Evolutionary conservation across 2,113 vertebrate species (phyloP).

Genomic region (rat (Rattus norvegicus)): DNA sequence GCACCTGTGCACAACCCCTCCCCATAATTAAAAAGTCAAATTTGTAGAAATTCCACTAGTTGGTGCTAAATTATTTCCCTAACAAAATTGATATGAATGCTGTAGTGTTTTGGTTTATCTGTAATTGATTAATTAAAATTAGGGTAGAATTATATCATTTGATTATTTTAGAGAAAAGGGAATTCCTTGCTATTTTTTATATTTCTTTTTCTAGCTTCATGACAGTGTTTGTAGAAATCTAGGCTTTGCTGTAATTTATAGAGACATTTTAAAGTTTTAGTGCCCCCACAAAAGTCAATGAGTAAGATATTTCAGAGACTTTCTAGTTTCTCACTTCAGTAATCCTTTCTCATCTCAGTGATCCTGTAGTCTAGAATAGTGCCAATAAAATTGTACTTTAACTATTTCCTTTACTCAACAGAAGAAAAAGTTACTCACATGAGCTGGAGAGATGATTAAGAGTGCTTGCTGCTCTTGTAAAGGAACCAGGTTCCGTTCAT

Average conservation of each 20-base stretch:
- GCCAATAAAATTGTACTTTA: background rate
- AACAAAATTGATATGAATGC: background rate
- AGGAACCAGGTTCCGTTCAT: background rate
- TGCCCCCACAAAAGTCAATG: background rate
- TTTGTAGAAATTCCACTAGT: background rate
- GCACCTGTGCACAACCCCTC: background rate
- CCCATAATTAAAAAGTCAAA: background rate
- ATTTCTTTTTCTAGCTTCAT: background rate
- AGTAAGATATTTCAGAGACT: background rate
- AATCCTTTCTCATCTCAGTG: background rate
- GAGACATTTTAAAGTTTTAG: background rate
- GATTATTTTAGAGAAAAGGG: conserved; percentile 22
- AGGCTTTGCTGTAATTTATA: background rate
- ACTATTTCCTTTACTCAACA: background rate
- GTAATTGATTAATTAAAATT: background rate
- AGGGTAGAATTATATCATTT: background rate
- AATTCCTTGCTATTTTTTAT: background rate
- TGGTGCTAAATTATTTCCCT: background rate
- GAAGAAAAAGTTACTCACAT: background rate
- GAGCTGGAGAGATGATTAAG: background rate
- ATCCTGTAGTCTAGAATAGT: background rate
- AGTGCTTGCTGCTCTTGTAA: background rate
- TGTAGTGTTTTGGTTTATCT: background rate
- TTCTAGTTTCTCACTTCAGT: background rate
- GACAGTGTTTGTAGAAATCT: conserved; percentile 5